phyloP scores from a whole-genome alignment of 2,797 vertebrate genomes.

The Gadopsis marmoratus region DNA sequence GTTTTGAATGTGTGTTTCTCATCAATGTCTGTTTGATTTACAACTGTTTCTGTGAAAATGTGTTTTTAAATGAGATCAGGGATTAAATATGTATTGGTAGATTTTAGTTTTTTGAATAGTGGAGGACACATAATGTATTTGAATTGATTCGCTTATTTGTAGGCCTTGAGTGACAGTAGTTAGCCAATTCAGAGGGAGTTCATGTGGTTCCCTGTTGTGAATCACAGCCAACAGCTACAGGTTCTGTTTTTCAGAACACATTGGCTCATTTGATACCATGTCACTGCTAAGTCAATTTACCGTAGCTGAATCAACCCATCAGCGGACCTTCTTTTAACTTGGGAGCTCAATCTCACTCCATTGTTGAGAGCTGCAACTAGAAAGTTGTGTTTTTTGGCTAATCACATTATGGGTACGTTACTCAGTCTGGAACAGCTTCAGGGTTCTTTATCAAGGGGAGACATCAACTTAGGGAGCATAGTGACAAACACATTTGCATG shows the following conservation, averaged over 20 bases:
- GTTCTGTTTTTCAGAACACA: constrained; percentile 31
- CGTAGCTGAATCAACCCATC: constrained; percentile 23
- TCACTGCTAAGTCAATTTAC: constrained; percentile 36
- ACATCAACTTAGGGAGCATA: neutral
- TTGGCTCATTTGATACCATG: constrained; percentile 30
- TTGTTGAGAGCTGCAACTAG: neutral
- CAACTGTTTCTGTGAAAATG: neutral
- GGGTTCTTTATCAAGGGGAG: neutral
- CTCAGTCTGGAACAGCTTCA: neutral
- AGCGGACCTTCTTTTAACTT: constrained; percentile 1
- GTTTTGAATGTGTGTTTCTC: neutral
- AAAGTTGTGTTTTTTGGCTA: neutral
- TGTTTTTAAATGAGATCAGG: neutral
- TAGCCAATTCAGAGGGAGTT: constrained; percentile 8
- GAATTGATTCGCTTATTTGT: neutral
- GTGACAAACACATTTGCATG: neutral
- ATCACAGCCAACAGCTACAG: constrained; percentile 22
- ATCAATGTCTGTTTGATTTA: neutral
- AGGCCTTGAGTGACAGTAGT: neutral
- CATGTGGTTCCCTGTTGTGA: constrained; percentile 19
- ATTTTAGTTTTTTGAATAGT: neutral
- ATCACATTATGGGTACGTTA: neutral
- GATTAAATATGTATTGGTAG: neutral
- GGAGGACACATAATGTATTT: neutral
- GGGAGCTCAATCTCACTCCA: neutral